These are phyloP conservation scores for Xerus rutilus DNA, from an alignment of 2,797 vertebrate genomes.

Conservation along the genomic window DNA sequence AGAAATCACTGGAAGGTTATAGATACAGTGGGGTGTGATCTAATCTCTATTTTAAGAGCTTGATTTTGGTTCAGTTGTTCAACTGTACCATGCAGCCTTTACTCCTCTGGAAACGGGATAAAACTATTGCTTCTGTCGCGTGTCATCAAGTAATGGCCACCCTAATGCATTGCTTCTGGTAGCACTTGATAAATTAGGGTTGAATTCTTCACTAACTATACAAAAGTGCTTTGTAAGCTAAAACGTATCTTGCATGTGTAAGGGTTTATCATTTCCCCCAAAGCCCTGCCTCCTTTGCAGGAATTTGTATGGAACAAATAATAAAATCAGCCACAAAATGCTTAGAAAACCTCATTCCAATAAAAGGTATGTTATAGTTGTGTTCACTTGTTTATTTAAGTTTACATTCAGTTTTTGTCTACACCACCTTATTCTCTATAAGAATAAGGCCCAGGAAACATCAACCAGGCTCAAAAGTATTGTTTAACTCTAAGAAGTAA, in stretches of 20 bases:
- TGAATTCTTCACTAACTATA: background rate
- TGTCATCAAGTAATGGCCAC: background rate
- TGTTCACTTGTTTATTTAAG: background rate
- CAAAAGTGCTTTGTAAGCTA: background rate
- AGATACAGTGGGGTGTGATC: background rate
- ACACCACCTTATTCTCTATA: background rate
- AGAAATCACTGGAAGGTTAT: background rate
- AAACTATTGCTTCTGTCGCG: background rate
- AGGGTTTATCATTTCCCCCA: background rate
- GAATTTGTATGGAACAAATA: background rate
- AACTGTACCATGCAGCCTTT: background rate
- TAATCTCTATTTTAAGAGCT: conserved; percentile 31
- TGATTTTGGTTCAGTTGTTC: background rate
- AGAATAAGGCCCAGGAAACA: background rate
- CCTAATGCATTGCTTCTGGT: background rate
- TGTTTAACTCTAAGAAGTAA: conserved; percentile 34
- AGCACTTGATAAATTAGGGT: background rate
- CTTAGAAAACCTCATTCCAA: background rate
- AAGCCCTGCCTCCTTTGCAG: background rate
- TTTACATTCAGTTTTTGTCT: background rate
- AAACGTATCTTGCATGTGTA: background rate
- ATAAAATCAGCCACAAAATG: background rate
- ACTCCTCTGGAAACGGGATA: background rate
- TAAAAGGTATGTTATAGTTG: background rate
- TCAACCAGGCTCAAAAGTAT: background rate